Conservation (phyloP, 2,113 vertebrate genomes). For the Cyprinus carpio region DNA sequence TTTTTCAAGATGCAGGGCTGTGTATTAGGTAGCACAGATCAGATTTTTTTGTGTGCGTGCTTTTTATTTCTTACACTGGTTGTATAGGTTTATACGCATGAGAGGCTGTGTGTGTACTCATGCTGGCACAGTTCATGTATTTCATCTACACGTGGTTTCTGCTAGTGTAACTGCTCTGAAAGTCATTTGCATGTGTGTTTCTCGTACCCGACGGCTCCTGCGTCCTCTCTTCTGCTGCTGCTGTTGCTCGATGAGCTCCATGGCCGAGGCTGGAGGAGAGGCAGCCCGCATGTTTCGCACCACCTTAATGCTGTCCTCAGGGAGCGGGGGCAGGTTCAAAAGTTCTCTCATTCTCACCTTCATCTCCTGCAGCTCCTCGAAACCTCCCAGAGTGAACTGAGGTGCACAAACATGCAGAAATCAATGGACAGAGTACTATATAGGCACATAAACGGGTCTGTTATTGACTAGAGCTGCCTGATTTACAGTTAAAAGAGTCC, state of each 20-base stretch:
- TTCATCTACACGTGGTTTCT: background rate
- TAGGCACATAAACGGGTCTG: background rate
- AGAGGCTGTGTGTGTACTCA: too few relatives aligned
- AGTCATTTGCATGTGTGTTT: background rate
- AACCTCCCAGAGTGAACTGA: conserved; percentile 94
- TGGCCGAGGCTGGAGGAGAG: conserved; percentile 87
- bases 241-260: conserved; percentile 91
- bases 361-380: conserved; percentile 86
- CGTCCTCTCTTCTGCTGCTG: conserved; percentile 87
- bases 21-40: too few relatives aligned
- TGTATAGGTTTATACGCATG: too few relatives aligned
- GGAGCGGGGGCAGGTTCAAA: conserved; percentile 81
- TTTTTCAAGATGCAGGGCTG: too few relatives aligned
- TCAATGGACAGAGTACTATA: background rate
- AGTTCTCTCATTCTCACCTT: conserved; percentile 81
- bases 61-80: too few relatives aligned
- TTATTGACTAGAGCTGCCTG: background rate
- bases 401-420: conserved; percentile 11
- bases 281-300: conserved; percentile 88
- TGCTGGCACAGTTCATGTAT: background rate
- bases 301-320: conserved; percentile 95
- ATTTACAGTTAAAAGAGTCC: background rate
- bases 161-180: background rate
- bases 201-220: conserved; percentile 84
- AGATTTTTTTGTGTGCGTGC: too few relatives aligned